These are phyloP conservation scores for Menura novaehollandiae DNA, from an alignment of 2,113 vertebrate genomes.

Conservation along the genomic window DNA sequence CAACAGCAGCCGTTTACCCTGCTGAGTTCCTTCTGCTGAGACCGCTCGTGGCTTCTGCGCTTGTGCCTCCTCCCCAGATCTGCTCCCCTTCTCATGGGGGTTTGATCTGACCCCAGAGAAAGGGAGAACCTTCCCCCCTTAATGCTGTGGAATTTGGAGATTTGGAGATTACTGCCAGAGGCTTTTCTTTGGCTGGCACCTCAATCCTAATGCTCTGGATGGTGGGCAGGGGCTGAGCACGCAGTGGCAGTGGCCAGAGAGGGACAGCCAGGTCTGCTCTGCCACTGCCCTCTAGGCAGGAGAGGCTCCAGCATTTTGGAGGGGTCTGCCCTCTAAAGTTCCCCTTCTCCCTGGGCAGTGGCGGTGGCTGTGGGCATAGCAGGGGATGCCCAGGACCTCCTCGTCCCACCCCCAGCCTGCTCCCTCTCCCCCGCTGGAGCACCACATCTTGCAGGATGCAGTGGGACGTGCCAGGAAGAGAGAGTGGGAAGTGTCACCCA, in stretches of 20 bases:
- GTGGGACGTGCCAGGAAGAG: neutral
- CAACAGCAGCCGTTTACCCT: neutral
- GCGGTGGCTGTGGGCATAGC: neutral
- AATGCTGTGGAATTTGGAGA: slow-evolving; percentile 28
- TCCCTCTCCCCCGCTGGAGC: neutral
- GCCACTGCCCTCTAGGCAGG: neutral
- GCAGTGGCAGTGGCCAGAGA: neutral
- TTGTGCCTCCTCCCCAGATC: neutral
- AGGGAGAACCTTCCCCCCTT: neutral
- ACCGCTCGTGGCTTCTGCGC: neutral
- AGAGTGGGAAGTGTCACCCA: neutral
- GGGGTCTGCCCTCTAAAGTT: neutral
- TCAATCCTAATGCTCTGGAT: neutral
- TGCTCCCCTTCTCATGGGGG: neutral
- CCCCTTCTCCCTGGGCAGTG: neutral
- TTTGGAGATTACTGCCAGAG: slow-evolving; percentile 7
- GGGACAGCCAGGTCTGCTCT: neutral
- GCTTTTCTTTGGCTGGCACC: neutral
- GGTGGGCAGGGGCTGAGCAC: neutral
- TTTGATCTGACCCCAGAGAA: neutral
- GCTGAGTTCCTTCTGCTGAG: neutral
- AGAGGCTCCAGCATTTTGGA: neutral
- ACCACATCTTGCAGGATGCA: neutral
- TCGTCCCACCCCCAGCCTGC: neutral
- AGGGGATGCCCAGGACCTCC: neutral